Evolutionary conservation across 2,888 invertebrate species (phyloP), one percentile per base, ranked within the genome.

Genomic region (Fabriciana adippe): DNA sequence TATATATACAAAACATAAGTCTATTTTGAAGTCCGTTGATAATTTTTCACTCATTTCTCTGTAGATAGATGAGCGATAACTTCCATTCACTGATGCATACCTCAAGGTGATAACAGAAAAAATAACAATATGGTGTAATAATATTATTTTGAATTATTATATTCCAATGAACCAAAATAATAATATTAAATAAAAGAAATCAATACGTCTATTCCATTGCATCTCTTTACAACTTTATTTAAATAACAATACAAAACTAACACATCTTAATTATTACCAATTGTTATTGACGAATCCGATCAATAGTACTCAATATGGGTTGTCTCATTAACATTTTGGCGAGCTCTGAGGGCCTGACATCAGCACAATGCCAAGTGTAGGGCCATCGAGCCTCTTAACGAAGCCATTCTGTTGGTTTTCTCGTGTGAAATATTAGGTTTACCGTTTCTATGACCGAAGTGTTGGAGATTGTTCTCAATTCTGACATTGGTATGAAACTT

Each of bases 401-500:
- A 92, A 89, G 81, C 87, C 80, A 92, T 92, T 92, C 89, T 89
- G 84, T 88, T 80, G 84, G 82, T 82, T 86, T 89, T 91, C 92
- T 89, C 90, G 89, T 85, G 91, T 89, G 88, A 89, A 89, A 84
- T 85, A 81, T 81, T 78, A 78, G 79, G 76, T 75, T 71, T 74
- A 69, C 59, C 75, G 56, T 26, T 65, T 47, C 55, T 60, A 61
- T 57, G 51, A 45, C 57, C 11, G 57, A 50, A 26, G 55, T 45
- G 47, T 26, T 31, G 15, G 47, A 16, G n/a, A 59, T 41, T 47
- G 26, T 45, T 57, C 57, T 11, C 56, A 6, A 11, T 26, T 59
- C 26, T 48, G 47, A 47, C 11, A 11, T 41, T 41, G 11, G 35
- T 59, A 47, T n/a, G 26, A 26, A 3, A 51, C 1, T n/a, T 26